phyloP scores from a whole-genome alignment of 2,888 invertebrate species.

The Troglohyphantes excavatus region DNA sequence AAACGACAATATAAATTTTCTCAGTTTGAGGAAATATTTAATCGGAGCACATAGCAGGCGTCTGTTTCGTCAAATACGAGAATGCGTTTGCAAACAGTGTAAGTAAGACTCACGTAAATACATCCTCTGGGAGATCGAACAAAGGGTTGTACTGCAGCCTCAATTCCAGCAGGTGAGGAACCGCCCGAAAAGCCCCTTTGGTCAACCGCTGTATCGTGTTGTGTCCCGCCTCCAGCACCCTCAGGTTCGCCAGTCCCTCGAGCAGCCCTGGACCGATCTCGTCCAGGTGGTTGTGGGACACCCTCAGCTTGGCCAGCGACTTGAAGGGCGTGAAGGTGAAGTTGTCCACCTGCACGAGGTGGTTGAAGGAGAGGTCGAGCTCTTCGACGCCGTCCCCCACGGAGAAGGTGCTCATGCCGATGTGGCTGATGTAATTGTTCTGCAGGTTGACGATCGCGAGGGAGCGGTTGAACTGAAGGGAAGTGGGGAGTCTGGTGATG shows the following conservation, averaged over 20 bases:
- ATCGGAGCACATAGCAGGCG: too few relatives aligned
- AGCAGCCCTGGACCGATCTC: conserved; percentile 41
- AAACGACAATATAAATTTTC: too few relatives aligned
- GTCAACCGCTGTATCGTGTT: conserved; percentile 82
- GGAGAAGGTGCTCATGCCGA: conserved; percentile 37
- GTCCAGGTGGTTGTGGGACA: conserved; percentile 53
- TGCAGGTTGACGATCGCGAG: conserved; percentile 40
- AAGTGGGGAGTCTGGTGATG: conserved; percentile 26
- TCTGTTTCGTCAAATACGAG: too few relatives aligned
- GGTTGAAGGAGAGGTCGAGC: conserved; percentile 60
- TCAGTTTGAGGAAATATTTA: too few relatives aligned
- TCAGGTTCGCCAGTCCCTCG: conserved; percentile 63
- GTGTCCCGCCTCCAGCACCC: conserved; percentile 74
- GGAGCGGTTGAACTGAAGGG: background rate
- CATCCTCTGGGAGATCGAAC: conserved; percentile 37
- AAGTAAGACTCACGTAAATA: conserved; percentile 64
- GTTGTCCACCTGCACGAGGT: conserved; percentile 34
- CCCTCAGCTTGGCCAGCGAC: conserved; percentile 33
- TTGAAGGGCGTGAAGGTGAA: conserved; percentile 49
- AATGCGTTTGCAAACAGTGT: too few relatives aligned
- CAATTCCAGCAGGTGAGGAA: conserved; percentile 44
- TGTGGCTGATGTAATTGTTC: conserved; percentile 17
- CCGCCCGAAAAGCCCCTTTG: conserved; percentile 19
- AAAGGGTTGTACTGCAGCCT: conserved; percentile 66
- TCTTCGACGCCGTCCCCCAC: conserved; percentile 34